phyloP scores from a whole-genome alignment of 2,888 invertebrate genomes.

The Adelognathus sp. region DNA sequence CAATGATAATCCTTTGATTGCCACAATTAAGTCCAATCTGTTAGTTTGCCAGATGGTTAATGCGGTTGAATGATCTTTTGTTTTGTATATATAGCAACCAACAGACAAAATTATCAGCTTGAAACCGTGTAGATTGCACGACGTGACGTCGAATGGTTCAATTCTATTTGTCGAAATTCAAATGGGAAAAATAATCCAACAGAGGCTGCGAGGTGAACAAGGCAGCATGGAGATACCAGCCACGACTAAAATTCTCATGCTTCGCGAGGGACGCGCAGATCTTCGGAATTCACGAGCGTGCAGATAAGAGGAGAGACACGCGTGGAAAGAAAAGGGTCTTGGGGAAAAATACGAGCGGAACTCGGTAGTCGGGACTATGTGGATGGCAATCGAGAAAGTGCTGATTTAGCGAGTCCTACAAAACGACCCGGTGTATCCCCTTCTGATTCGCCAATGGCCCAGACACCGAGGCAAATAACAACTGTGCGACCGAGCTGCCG shows the following conservation, averaged over 20 bases:
- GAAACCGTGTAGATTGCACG: too few relatives aligned
- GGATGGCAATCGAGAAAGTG: slow-evolving; percentile 51
- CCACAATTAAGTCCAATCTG: too few relatives aligned
- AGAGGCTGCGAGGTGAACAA: too few relatives aligned
- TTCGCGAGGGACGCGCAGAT: background rate
- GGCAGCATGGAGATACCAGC: too few relatives aligned
- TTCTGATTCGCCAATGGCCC: background rate
- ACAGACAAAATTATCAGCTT: too few relatives aligned
- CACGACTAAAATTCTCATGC: background rate
- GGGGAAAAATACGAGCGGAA: background rate
- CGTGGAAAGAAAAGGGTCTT: background rate
- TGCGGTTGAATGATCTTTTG: background rate
- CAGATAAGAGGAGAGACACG: background rate
- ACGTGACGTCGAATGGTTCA: too few relatives aligned
- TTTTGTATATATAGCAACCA: too few relatives aligned
- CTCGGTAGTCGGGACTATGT: background rate
- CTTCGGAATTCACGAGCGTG: background rate
- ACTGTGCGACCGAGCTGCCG: background rate
- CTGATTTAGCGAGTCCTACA: slow-evolving; percentile 38
- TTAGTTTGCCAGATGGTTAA: too few relatives aligned
- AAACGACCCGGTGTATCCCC: background rate
- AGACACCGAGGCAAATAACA: background rate
- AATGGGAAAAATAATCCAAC: too few relatives aligned
- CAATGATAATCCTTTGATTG: too few relatives aligned
- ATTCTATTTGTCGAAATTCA: too few relatives aligned